phyloP scores from a whole-genome alignment of 23 tunicate species.

The Styela clava region DNA sequence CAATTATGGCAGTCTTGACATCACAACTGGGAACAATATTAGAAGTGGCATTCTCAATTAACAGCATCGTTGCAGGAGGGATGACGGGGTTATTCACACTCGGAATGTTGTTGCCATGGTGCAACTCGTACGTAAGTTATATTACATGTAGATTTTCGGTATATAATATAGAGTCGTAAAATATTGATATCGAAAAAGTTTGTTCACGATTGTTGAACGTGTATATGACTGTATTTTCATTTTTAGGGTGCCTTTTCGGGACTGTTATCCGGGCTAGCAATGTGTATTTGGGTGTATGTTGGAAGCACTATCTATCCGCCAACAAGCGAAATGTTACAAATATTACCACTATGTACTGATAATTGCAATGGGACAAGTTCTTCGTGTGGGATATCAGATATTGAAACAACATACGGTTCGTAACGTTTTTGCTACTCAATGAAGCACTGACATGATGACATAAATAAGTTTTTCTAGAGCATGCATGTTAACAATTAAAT shows the following conservation, averaged over 20 bases:
- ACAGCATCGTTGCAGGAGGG: conserved; percentile 45
- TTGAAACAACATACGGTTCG: not conserved
- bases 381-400: not conserved
- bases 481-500: too few species aligned
- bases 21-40: conserved; percentile 20
- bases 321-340: conserved; percentile 5
- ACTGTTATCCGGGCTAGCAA: conserved; percentile 30
- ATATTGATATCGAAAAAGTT: too few species aligned
- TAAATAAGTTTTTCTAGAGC: too few species aligned
- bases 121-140: not conserved
- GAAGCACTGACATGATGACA: too few species aligned
- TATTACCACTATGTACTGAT: conserved; percentile 10
- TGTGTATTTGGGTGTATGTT: conserved; percentile 16
- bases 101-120: conserved; percentile 52
- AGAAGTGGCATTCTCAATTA: conserved; percentile 28
- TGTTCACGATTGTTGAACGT: too few species aligned
- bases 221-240: too few species aligned
- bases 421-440: too few species aligned
- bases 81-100: conserved; percentile 46
- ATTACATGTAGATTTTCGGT: too few species aligned
- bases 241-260: conserved; percentile 54
- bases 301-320: conserved; percentile 29
- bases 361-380: conserved; percentile 14
- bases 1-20: conserved; percentile 19
- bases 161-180: too few species aligned